A percentile compares a stretch with the other conserved stretches of the same genome.
Evolutionary conservation across 1,140 invertebrate genomes (phyloP).

Genomic region (Drosophila murphyi): DNA sequence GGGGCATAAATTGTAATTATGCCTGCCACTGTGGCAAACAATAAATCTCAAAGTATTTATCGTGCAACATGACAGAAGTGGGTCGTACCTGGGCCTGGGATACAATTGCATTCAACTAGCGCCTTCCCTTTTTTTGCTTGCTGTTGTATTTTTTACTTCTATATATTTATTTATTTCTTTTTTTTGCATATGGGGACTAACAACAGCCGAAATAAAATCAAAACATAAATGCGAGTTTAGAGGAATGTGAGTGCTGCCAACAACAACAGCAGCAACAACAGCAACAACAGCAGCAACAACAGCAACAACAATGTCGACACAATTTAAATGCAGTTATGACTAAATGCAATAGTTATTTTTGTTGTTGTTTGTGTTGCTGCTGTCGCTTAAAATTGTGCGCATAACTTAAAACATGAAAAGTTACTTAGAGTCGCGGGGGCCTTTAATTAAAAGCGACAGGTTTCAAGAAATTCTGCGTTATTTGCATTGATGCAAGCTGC

Average conservation of each 20-base stretch:
- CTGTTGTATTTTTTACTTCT: background rate
- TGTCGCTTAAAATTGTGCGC: slow-evolving; percentile 79
- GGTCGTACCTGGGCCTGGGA: slow-evolving; percentile 54
- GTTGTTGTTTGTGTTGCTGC: slow-evolving; percentile 28
- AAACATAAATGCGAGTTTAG: slow-evolving; percentile 12
- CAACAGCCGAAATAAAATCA: slow-evolving; percentile 37
- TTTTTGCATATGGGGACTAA: slow-evolving; percentile 59
- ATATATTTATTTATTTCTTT: background rate
- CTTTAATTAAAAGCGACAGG: slow-evolving; percentile 83
- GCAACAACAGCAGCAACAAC: too few relatives aligned
- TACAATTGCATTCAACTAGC: slow-evolving; percentile 32
- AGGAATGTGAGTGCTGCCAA: slow-evolving; percentile 20
- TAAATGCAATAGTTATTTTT: slow-evolving; percentile 77
- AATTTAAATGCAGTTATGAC: slow-evolving; percentile 81
- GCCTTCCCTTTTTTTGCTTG: slow-evolving; percentile 6
- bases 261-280: slow-evolving; percentile 10
- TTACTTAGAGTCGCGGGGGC: slow-evolving; percentile 72
- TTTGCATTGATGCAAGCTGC: slow-evolving; percentile 66
- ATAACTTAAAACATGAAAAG: slow-evolving; percentile 79
- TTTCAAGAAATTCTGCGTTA: slow-evolving; percentile 62
- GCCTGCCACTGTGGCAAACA: slow-evolving; percentile 76
- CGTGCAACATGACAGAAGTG: slow-evolving; percentile 81
- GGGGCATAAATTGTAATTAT: slow-evolving; percentile 82
- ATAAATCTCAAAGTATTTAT: slow-evolving; percentile 80
- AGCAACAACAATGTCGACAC: slow-evolving; percentile 7